These are phyloP conservation scores for Serripes groenlandicus DNA, from an alignment of 2,888 invertebrate species.

Conservation along the genomic window DNA sequence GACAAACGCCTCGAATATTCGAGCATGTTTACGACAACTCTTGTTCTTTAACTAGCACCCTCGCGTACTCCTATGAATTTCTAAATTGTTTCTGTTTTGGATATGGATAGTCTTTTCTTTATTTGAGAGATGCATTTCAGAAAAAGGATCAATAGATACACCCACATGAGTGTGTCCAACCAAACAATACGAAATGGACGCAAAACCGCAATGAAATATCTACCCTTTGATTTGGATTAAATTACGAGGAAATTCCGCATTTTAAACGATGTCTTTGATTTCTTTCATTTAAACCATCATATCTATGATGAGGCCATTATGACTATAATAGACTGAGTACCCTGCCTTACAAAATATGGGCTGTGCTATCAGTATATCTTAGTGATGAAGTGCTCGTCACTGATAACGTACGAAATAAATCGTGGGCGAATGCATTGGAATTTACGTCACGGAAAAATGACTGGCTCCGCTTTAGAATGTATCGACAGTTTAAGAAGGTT, in stretches of 20 bases:
- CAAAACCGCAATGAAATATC: not conserved
- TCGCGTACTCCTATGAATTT: no score
- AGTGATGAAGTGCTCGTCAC: slow-evolving; percentile 9
- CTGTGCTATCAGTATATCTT: slow-evolving; percentile 7
- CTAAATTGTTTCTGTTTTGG: no score
- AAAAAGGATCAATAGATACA: no score
- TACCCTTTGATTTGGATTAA: slow-evolving; percentile 5
- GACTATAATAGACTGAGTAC: slow-evolving; percentile 10
- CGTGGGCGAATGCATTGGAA: slow-evolving; percentile 10
- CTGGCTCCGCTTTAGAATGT: no score
- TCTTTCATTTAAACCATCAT: not conserved
- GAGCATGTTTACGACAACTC: no score
- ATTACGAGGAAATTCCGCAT: not conserved
- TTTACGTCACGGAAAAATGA: slow-evolving; percentile 4
- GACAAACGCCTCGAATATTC: no score
- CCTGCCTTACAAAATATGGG: not conserved
- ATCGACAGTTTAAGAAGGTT: no score
- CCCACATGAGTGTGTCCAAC: no score
- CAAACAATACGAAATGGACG: no score
- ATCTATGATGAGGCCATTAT: not conserved
- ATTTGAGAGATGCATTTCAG: no score
- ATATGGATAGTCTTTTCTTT: no score
- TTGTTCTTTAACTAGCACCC: no score
- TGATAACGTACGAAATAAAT: slow-evolving; percentile 20
- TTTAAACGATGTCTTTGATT: not conserved